Base-by-base conservation (phyloP, 2,888 invertebrate species). In the Caenorhabditis sp. region DNA sequence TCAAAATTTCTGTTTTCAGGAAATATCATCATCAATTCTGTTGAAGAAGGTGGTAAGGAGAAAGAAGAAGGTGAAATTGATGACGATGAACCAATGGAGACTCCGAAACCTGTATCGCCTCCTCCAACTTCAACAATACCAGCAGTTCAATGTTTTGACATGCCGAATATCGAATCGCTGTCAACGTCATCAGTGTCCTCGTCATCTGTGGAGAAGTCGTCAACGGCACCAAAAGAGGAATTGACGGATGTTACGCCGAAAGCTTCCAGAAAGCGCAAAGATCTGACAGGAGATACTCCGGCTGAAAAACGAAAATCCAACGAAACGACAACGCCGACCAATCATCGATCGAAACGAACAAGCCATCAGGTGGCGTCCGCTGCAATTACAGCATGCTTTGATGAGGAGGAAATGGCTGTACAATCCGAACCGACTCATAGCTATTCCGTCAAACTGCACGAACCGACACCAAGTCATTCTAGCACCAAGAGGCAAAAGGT, bases 311-410 rank as follows among this genome's bases (percentile, higher is more conserved):
- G 71, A 20, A 72, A 72, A 52, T 54, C 65, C 7, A 59, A 65
- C 3, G 38, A 20, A 21, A 56, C 56, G 25, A 27, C 61, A 31
- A 67, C 56, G 25, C 43, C 61, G 43, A 67, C 67, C 17, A 61
- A 61, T 7, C 68, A 68, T 59, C 50, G 70, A 36, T 62, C 75
- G 36, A 75, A 75, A 65, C 59, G 74, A 52, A 56, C 69, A 4
- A 70, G 70, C 56, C 67, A 68, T 58, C 67, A 66, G n/a, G 49
- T 67, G 53, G 74, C 74, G 0, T 59, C 52, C 14, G 54, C 64
- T 12, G 67, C 70, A 7, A 70, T 75, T 25, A 53, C 70, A 17
- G 67, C 64, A 4, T 67, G 64, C 31, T 67, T 67, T 38, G 52
- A 63, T 38, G 75, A 75, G 8, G 73, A 73, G n/a, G 73, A 69